Conservation (phyloP, 2,888 invertebrate species). For the Ceramica pisi region DNA sequence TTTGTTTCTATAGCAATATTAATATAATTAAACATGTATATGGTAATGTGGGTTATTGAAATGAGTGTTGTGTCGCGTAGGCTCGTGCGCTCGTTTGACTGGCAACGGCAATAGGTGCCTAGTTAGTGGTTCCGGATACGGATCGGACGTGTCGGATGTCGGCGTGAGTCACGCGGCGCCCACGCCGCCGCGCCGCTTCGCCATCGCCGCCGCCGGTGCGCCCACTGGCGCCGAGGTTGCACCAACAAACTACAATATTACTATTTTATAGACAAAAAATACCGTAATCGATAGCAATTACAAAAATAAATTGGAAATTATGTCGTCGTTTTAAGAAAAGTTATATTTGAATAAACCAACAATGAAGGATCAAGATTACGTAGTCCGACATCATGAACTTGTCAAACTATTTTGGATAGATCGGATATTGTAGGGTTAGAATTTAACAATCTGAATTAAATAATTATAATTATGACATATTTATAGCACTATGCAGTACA, state of each 20-base stretch:
- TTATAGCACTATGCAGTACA: not conserved
- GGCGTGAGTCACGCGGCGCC: constrained; percentile 89
- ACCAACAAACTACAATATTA: constrained; percentile 48
- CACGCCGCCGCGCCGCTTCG: constrained; percentile 67
- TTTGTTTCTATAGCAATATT: constrained; percentile 22
- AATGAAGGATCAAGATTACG: constrained; percentile 51
- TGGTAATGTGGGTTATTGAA: constrained; percentile 76
- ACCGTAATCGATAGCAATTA: constrained; percentile 16
- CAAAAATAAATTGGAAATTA: not conserved
- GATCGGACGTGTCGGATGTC: constrained; percentile 91
- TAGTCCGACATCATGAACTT: constrained; percentile 18
- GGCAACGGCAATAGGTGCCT: constrained; percentile 83
- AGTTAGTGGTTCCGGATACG: constrained; percentile 91
- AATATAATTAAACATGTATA: constrained; percentile 64
- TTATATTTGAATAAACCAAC: not conserved
- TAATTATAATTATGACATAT: too few relatives aligned
- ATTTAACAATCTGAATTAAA: not conserved
- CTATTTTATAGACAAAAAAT: constrained; percentile 15
- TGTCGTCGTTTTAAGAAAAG: not conserved
- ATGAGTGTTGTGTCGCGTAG: constrained; percentile 81
- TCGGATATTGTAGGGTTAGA: not conserved
- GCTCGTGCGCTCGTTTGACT: constrained; percentile 81
- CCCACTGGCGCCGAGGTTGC: constrained; percentile 68
- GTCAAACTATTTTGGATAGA: not conserved
- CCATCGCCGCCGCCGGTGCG: constrained; percentile 63